These are phyloP conservation scores for Caenorhabditis elegans DNA, from an alignment of 1,140 invertebrate genomes.

Conservation along the genomic window WBcel235 BX284602.5:2187001-2187500, in stretches of 20 bases:
- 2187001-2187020: too few relatives aligned
- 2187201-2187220: too few relatives aligned
- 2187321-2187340: constrained; percentile 39
- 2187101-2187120: too few relatives aligned
- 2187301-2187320: constrained; percentile 50
- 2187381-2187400: constrained; percentile 61
- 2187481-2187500: constrained; percentile 13
- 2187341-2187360: constrained; percentile 23
- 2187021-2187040: too few relatives aligned
- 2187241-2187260: too few relatives aligned
- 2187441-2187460: constrained; percentile 51
- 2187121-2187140: too few relatives aligned
- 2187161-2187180: too few relatives aligned
- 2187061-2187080: background rate
- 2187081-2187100: too few relatives aligned
- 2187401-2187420: constrained; percentile 50
- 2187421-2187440: constrained; percentile 55
- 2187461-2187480: constrained; percentile 56
- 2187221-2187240: too few relatives aligned
- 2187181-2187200: too few relatives aligned
- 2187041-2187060: too few relatives aligned
- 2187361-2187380: constrained; percentile 60
- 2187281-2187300: constrained; percentile 62
- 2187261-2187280: constrained; percentile 55
- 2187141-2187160: too few relatives aligned